Evolutionary conservation across 2,797 vertebrate genomes (phyloP).

Genomic region (Periparus ater): DNA sequence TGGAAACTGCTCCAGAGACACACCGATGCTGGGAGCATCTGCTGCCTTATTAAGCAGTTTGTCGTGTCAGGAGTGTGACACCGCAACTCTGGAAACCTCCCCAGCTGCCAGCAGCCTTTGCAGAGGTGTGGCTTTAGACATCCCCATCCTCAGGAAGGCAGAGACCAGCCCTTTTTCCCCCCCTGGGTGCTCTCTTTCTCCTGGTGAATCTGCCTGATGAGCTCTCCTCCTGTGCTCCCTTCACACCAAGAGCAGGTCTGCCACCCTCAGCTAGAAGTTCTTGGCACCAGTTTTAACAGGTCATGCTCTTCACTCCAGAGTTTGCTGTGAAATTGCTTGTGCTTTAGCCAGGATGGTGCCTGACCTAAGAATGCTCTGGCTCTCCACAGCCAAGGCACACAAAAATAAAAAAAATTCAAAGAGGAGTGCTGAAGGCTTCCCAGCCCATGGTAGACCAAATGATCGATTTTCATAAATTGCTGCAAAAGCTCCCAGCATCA

Average conservation of each 20-base stretch:
- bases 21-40: background rate
- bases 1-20: background rate
- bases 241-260: rapidly evolving
- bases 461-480: background rate
- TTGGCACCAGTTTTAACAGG: background rate
- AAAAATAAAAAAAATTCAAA: background rate
- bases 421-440: background rate
- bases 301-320: rapidly evolving
- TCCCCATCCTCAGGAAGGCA: background rate
- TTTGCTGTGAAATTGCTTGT: rapidly evolving
- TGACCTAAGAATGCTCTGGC: rapidly evolving
- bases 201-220: background rate
- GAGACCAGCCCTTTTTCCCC: rapidly evolving
- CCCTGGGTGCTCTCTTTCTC: background rate
- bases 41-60: background rate
- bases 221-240: background rate
- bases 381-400: background rate
- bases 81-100: rapidly evolving
- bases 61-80: rapidly evolving
- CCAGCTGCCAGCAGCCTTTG: rapidly evolving
- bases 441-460: background rate
- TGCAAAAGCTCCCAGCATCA: background rate
- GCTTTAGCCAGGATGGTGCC: background rate
- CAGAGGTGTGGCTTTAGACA: background rate
- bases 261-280: rapidly evolving